phyloP scores from a whole-genome alignment of 1,140 invertebrate genomes.

The Oppia nitens region DNA sequence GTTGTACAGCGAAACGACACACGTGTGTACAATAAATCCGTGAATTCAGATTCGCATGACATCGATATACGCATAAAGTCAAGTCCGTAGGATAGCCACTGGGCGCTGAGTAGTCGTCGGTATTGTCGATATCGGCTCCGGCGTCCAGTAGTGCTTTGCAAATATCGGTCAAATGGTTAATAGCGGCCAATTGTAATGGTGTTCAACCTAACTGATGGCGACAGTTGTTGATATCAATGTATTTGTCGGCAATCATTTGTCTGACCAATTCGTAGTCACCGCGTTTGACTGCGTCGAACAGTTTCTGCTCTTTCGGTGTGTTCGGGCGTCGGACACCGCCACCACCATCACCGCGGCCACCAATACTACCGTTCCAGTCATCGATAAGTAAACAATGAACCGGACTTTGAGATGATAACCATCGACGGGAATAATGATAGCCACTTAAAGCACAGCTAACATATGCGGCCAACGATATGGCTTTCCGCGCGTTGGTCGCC shows the following conservation, averaged over 20 bases:
- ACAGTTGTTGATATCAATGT: slow-evolving; percentile 3
- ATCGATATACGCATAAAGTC: slow-evolving; percentile 39
- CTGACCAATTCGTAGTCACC: background rate
- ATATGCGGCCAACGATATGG: too few relatives aligned
- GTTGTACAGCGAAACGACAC: slow-evolving; percentile 69
- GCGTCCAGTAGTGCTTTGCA: slow-evolving; percentile 47
- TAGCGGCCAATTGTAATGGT: slow-evolving; percentile 58
- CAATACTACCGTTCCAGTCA: too few relatives aligned
- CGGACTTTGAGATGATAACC: too few relatives aligned
- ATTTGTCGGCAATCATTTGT: background rate
- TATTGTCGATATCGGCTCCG: slow-evolving; percentile 60
- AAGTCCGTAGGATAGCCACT: slow-evolving; percentile 39
- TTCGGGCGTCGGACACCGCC: background rate
- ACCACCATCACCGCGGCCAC: too few relatives aligned
- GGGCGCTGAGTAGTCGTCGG: slow-evolving; percentile 60
- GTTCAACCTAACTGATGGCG: slow-evolving; percentile 62
- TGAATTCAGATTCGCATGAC: slow-evolving; percentile 61
- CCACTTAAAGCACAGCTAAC: too few relatives aligned
- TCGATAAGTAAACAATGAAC: too few relatives aligned
- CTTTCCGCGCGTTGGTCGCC: too few relatives aligned
- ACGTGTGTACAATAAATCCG: slow-evolving; percentile 46
- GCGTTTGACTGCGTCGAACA: slow-evolving; percentile 4
- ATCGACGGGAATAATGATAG: too few relatives aligned
- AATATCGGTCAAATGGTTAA: slow-evolving; percentile 50
- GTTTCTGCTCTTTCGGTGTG: background rate